Evolutionary conservation across 2,113 vertebrate species (phyloP).

Genomic region (Alouatta palliata): DNA sequence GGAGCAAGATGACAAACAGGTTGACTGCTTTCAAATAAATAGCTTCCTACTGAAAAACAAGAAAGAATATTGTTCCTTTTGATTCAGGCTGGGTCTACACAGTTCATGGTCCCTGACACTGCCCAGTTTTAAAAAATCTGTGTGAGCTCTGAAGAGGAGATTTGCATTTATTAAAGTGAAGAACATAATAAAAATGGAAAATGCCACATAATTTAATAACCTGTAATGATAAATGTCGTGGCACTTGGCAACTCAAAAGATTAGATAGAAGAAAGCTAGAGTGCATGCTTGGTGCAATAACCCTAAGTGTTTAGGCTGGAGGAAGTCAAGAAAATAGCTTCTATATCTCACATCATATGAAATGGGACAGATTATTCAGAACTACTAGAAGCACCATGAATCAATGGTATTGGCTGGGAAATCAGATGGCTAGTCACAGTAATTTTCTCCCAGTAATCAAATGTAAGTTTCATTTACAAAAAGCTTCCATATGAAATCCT

Average conservation of each 20-base stretch:
- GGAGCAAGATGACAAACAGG: neutral
- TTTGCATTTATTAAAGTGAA: conserved; percentile 12
- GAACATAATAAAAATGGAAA: conserved; percentile 65
- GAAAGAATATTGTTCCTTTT: neutral
- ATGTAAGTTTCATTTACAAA: conserved; percentile 56
- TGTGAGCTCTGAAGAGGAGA: neutral
- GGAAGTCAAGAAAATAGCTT: conserved; percentile 52
- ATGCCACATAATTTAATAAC: conserved; percentile 29
- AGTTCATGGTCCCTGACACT: neutral
- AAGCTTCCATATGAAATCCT: conserved; percentile 40
- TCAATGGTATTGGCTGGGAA: conserved; percentile 56
- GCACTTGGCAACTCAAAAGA: neutral
- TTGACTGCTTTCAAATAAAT: neutral
- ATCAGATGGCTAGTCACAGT: conserved; percentile 33
- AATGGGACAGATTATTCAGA: conserved; percentile 62
- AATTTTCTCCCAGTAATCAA: conserved; percentile 65
- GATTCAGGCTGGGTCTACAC: neutral
- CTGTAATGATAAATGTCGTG: neutral
- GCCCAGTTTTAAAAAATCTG: neutral
- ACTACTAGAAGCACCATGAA: conserved; percentile 5
- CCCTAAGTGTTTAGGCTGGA: conserved; percentile 40
- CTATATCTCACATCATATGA: neutral
- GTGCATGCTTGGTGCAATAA: neutral
- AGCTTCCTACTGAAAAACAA: neutral
- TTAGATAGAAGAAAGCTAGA: neutral